Base-by-base conservation (phyloP, 2,888 invertebrate genomes). In the Bibio marci region DNA sequence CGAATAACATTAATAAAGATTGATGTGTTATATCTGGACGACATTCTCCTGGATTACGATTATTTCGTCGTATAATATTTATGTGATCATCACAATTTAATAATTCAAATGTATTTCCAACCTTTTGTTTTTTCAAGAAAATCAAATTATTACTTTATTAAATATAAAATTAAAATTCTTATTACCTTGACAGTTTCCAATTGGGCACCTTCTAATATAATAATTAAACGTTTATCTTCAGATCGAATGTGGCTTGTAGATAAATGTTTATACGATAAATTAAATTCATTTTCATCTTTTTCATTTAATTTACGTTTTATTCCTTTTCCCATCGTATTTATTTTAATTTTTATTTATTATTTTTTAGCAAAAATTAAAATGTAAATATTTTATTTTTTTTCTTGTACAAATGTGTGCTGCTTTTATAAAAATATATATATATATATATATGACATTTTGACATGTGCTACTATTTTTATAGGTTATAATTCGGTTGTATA, bases 21-120 rank as follows among this genome's bases (percentile, higher is more conserved):
- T 97, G 97, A 60, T 99, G 97, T 1, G 88, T 76, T 44, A 99
- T 98, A 54, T 99, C 98, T 0, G 98, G 98, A 25, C 98, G 70
- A 53, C 88, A 91, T 3, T 81, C 73, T 0, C 87, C 82, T 1
- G 85, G 80, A 51, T 92, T 87, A 42, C 88, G 70, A 48, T 85
- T 80, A 57, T 83, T 80, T 57, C 85, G 92, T 47, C 80, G 78
- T 47, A 94, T 66, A 44, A 91, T 79, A 47, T 73, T 67, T 18
- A 72, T 70, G 60, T 97, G 95, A 54, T 92, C 91, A 58, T 97
- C 95, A 61, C 90, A 90, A 55, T 92, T 94, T 37, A 97, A 63
- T 19, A 97, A 65, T 56, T 94, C 90, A 62, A 88, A 95, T 46
- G 73, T 71, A 54, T 78, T 81, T 15, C 88, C 88, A 45, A 80